Conservation (phyloP, 2,113 vertebrate species). For the Odocoileus virginianus region DNA sequence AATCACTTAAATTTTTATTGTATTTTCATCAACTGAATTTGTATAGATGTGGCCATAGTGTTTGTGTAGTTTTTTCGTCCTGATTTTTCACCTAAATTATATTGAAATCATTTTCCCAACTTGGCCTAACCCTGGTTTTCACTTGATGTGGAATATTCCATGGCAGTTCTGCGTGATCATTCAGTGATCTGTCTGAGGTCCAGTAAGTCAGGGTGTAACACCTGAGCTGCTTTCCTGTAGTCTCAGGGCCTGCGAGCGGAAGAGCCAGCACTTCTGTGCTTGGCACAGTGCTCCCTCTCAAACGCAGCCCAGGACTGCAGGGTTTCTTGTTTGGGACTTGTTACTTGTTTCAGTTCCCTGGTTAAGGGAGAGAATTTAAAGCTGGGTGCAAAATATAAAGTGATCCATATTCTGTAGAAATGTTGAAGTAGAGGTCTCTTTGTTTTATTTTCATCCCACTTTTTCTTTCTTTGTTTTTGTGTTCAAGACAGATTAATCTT, state of each 20-base stretch:
- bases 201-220: background rate
- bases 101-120: background rate
- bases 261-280: background rate
- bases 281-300: background rate
- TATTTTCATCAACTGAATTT: conserved; percentile 4
- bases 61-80: background rate
- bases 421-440: background rate
- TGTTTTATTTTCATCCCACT: conserved; percentile 10
- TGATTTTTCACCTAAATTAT: conserved; percentile 18
- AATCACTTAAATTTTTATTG: background rate
- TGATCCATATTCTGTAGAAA: conserved; percentile 7
- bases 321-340: background rate
- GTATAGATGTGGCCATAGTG: background rate
- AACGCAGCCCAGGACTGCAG: background rate
- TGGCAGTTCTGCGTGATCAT: background rate
- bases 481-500: background rate
- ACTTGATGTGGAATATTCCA: conserved; percentile 7
- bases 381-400: conserved; percentile 8
- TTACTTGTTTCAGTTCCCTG: conserved; percentile 43
- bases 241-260: background rate
- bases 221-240: background rate
- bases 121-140: background rate
- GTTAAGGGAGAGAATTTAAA: conserved; percentile 32
- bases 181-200: background rate
- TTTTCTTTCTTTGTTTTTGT: background rate